Evolutionary conservation across 2,113 vertebrate genomes (phyloP).

Genomic region (Argyrosomus japonicus): DNA sequence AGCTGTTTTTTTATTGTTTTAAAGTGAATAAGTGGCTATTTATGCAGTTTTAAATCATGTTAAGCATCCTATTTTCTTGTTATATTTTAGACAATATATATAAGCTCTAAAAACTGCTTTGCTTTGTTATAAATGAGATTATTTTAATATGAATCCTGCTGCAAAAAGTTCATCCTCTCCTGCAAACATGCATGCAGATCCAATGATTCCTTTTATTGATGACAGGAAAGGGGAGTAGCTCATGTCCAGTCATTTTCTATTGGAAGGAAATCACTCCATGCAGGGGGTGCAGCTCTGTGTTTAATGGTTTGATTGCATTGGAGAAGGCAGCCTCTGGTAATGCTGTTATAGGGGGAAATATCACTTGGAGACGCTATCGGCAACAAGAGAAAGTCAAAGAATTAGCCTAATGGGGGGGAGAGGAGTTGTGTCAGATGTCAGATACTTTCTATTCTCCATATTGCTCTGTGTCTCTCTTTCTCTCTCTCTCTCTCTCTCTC

Average conservation of each 20-base stretch:
- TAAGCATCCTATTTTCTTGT: background rate
- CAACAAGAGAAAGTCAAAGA: conserved; percentile 82
- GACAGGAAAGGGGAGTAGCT: conserved; percentile 80
- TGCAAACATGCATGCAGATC: conserved; percentile 30
- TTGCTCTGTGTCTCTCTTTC: conserved; percentile 57
- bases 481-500: conserved; percentile 34
- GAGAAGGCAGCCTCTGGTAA: conserved; percentile 78
- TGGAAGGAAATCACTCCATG: conserved; percentile 73
- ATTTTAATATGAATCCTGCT: background rate
- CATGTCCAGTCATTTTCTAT: conserved; percentile 74
- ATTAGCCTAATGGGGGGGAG: conserved; percentile 77
- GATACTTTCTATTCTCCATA: conserved; percentile 77
- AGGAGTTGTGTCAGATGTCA: conserved; percentile 79
- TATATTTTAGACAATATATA: background rate
- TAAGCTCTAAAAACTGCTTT: background rate
- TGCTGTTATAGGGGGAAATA: conserved; percentile 72
- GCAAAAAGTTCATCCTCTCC: conserved; percentile 24
- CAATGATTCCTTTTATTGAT: conserved; percentile 73
- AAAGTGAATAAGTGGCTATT: background rate
- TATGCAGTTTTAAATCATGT: background rate
- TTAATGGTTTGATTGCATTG: conserved; percentile 84
- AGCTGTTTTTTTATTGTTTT: background rate
- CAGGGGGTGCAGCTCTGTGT: conserved; percentile 64
- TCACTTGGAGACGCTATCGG: conserved; percentile 74
- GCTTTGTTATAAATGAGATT: background rate